Evolutionary conservation across 2,888 invertebrate species (phyloP).

Genomic region (Dicyrtomina minuta): DNA sequence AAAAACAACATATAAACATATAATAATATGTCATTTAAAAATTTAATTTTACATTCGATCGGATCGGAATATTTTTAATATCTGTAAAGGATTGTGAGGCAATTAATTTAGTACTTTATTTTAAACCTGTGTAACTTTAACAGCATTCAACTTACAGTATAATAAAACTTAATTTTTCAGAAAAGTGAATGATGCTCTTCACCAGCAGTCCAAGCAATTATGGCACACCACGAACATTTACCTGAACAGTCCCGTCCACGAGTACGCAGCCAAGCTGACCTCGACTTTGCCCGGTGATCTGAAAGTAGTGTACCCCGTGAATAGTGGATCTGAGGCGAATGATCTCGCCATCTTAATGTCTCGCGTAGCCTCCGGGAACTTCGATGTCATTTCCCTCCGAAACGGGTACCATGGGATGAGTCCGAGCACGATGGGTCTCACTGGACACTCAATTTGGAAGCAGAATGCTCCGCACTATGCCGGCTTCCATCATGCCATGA

Average conservation of each 20-base stretch:
- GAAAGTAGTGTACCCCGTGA: conserved; percentile 88
- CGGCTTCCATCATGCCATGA: conserved; percentile 82
- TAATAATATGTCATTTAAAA: no score
- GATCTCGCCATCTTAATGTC: conserved; percentile 89
- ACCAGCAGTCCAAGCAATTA: conserved; percentile 74
- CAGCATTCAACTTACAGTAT: neutral
- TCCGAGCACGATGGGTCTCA: conserved; percentile 76
- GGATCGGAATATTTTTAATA: no score
- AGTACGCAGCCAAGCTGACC: conserved; percentile 81
- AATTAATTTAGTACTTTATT: no score
- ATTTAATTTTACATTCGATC: neutral
- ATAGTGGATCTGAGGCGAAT: conserved; percentile 97
- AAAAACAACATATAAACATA: no score
- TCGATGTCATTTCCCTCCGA: conserved; percentile 80
- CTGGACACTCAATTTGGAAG: conserved; percentile 77
- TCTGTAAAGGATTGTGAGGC: no score
- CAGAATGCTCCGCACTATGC: conserved; percentile 70
- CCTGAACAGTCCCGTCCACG: conserved; percentile 83
- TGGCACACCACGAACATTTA: conserved; percentile 95
- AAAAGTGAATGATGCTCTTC: conserved; percentile 76
- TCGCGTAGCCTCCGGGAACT: conserved; percentile 78
- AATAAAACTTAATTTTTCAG: conserved; percentile 60
- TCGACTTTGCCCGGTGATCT: conserved; percentile 80
- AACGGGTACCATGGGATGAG: conserved; percentile 93
- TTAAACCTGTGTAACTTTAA: neutral